phyloP scores from a whole-genome alignment of 2,797 vertebrate genomes.

The Neomorphus geoffroyi region DNA sequence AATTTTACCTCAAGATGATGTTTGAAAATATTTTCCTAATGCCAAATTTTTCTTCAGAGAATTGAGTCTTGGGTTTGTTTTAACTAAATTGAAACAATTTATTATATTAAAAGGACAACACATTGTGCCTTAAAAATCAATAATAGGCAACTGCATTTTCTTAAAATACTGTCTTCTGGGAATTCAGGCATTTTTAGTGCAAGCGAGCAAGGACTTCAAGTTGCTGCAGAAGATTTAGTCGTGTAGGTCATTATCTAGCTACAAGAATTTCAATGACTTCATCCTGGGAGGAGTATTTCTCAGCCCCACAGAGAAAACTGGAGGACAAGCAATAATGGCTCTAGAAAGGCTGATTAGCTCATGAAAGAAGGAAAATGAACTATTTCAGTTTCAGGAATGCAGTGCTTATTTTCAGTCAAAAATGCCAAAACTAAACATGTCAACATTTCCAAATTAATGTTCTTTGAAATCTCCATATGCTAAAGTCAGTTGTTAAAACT shows the following conservation, averaged over 20 bases:
- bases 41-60: not conserved
- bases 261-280: not conserved
- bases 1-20: not conserved
- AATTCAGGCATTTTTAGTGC: not conserved
- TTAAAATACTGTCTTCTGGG: not conserved
- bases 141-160: not conserved
- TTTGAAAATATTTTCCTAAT: not conserved
- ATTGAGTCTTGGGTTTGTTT: not conserved
- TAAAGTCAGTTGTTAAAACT: not conserved
- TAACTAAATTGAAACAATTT: not conserved
- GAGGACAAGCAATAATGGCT: not conserved
- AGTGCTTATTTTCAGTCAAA: not conserved
- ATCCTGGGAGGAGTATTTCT: not conserved
- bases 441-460: not conserved
- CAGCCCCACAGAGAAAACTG: not conserved
- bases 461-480: not conserved
- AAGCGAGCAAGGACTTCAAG: not conserved
- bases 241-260: not conserved
- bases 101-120: not conserved
- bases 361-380: not conserved
- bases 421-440: not conserved
- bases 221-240: not conserved
- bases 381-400: not conserved
- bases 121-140: not conserved
- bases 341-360: not conserved